Evolutionary conservation across 1,140 invertebrate genomes (phyloP), one percentile per base, ranked within the genome.

Genomic region (Scaptomyza montana): DNA sequence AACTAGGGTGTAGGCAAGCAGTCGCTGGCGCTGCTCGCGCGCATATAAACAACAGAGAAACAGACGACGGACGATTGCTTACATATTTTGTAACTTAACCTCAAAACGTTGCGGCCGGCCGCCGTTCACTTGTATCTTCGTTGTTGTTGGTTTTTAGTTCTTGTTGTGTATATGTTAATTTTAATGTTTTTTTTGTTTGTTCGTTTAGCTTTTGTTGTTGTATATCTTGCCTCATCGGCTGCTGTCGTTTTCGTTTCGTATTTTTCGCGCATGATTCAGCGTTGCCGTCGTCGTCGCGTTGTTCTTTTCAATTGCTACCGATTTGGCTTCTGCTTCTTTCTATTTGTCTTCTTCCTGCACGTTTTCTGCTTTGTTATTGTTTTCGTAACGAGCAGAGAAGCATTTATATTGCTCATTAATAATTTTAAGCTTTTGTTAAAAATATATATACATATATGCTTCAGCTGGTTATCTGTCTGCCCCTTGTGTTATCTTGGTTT

Each of bases 251-350:
- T 65, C 65, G 75, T 76, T 73, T 51, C 72, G 71, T 79, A 73
- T 68, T 72, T 86, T 87, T 87, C 71, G 82, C 71, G 71, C 61
- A 87, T 86, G 81, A 86, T 81, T 86, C 81, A 86, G 78, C 75
- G 67, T 69, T 21, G 47, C 56, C 66, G 57, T 56, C 71, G 67
- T 69, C 33, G 47, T 65, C 72, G 57, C 61, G 63, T 85, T 84
- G 66, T 79, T 81, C 74, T 76, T 68, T 67, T 47, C 50, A 47
- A 54, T 50, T 78, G 47, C 59, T 70, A 51, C 19, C 53, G 45
- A 51, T 54, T 72, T 61, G 43, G 25, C 50, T 61, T 61, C 36
- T 78, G 64, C 65, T 68, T 36, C 30, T 60, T 65, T 36, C 45
- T 19, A 9, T 30, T 25, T 50, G 57, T 57, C 39, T 56, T 73